Evolutionary conservation across 2,888 invertebrate species (phyloP).

Genomic region (Colletes collaris): DNA sequence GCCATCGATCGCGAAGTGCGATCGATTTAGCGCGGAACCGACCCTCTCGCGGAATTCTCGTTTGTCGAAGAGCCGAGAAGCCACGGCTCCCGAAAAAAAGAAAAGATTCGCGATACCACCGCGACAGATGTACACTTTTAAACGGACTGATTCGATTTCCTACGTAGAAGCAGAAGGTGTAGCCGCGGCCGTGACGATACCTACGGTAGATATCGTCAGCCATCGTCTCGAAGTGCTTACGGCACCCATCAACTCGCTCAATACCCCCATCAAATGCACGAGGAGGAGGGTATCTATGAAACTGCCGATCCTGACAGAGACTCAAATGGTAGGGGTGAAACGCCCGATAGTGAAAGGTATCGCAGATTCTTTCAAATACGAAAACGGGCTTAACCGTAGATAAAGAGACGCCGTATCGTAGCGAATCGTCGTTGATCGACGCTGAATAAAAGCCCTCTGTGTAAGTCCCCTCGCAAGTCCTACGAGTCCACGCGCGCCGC

Average conservation of each 20-base stretch:
- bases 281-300: slow-evolving; percentile 94
- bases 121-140: neutral
- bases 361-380: slow-evolving; percentile 75
- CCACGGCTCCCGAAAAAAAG: too few species aligned
- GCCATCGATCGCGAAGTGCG: too few species aligned
- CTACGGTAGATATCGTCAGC: slow-evolving; percentile 86
- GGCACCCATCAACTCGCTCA: slow-evolving; percentile 84
- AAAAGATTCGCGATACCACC: too few species aligned
- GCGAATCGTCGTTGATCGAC: slow-evolving; percentile 25
- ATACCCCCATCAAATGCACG: slow-evolving; percentile 85
- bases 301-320: slow-evolving; percentile 90
- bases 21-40: too few species aligned
- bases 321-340: slow-evolving; percentile 90
- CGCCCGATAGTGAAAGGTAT: slow-evolving; percentile 95
- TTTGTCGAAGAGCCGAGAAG: too few species aligned
- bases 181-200: slow-evolving; percentile 87
- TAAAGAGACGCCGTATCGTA: slow-evolving; percentile 11
- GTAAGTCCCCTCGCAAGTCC: slow-evolving; percentile 24
- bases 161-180: slow-evolving; percentile 85
- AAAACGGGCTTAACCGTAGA: slow-evolving; percentile 60
- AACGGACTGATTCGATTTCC: slow-evolving; percentile 67
- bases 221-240: slow-evolving; percentile 85
- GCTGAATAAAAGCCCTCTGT: slow-evolving; percentile 12
- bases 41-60: too few species aligned
- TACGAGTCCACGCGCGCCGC: slow-evolving; percentile 12